Conservation (phyloP, 2,113 vertebrate genomes). For the Arenaria interpres region DNA sequence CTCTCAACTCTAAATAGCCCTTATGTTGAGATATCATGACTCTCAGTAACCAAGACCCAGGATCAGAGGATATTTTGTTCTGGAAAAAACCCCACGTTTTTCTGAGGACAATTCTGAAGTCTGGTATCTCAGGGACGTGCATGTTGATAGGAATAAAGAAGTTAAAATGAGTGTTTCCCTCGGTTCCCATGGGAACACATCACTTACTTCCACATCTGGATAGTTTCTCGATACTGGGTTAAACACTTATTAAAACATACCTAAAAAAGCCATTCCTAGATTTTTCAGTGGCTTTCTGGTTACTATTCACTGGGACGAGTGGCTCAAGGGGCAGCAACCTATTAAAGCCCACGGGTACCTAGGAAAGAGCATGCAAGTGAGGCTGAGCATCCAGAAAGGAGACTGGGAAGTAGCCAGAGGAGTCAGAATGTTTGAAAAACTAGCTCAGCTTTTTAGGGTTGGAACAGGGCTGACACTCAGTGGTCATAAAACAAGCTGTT, state of each 20-base stretch:
- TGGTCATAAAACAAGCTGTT: background rate
- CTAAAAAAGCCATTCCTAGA: background rate
- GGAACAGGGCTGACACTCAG: background rate
- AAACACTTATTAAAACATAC: background rate
- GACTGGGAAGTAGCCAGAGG: background rate
- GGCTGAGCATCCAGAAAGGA: background rate
- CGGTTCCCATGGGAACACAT: slow-evolving; percentile 16
- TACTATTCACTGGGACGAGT: background rate
- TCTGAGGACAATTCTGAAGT: background rate
- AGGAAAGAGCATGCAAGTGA: background rate
- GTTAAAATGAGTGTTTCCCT: background rate
- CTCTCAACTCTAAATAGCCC: background rate
- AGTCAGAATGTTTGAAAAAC: background rate
- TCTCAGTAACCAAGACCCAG: background rate
- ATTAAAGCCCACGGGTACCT: background rate
- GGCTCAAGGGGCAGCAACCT: background rate
- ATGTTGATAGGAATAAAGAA: background rate
- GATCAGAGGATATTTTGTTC: background rate
- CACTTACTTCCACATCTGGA: background rate
- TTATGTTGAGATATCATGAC: background rate
- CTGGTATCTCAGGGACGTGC: background rate
- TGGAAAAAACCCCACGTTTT: background rate
- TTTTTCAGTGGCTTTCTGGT: background rate
- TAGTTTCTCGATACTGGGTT: background rate
- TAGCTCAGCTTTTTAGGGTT: background rate